Base-by-base conservation (phyloP, 2,113 vertebrate species). In the Charadrius vociferus region DNA sequence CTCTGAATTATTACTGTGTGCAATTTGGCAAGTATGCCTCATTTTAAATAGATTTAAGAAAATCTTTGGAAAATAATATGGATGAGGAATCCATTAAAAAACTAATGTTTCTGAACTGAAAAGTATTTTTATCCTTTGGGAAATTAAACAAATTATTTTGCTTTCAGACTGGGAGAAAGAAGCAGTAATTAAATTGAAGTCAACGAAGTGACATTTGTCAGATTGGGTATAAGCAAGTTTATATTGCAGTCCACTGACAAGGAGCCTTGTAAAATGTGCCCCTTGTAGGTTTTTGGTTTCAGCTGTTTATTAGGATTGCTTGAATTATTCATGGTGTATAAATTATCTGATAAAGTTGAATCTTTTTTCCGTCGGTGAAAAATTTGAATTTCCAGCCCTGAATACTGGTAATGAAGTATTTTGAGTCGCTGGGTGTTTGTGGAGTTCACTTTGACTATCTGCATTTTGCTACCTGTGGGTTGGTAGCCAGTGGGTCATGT, bases 261-360 rank as follows among this genome's bases (percentile, higher is more conserved):
- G 80, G 19, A 94, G 36, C 59, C 16, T 6, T 37, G 55, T 81
- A 59, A 88, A 83, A 86, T 43, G 36, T 67, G 56, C 37, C 86
- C 47, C 63, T 55, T 79, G 65, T 86, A 67, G 30, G 19, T 77
- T 93, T 96, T 89, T 80, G 29, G 16, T 93, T 84, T 94, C 52
- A 85, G 20, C 39, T 88, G 20, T 91, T 95, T 91, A 79, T 93
- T 87, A 82, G 52, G 41, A 49, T 41, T 66, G 24, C 81, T 91
- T 94, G 55, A 95, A 94, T 97, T 86, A 91, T 89, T 90, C 37
- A 77, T 62, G 23, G 14, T 32, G 20, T 86, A 63, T 93, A 95
- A 85, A 56, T 90, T 27, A 36, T 10, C 62, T 43, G 58, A 85
- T 90, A 85, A 79, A 95, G 30, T 34, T 70, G 53, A 75, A 50